Conservation (phyloP, 30 jellyfish, hydroid and myxozoan species). For the Aurelia sp. region DNA sequence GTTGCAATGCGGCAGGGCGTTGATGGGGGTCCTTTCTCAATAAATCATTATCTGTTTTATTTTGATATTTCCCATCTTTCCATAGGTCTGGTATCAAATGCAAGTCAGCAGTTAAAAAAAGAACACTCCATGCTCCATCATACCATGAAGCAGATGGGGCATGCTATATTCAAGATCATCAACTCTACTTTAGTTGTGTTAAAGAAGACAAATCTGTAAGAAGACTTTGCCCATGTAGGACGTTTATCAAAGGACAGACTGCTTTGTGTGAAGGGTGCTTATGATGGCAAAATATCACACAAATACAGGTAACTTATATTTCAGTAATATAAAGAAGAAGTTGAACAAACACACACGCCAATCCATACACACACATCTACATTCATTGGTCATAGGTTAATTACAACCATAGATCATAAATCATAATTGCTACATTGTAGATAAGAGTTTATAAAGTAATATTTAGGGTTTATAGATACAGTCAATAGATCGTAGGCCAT, state of each 20-base stretch:
- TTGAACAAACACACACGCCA: no score
- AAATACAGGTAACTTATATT: no score
- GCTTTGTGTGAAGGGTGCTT: constrained; percentile 86
- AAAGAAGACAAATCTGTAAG: constrained; percentile 35
- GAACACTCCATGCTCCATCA: constrained; percentile 79
- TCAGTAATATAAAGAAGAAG: no score
- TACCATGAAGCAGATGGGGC: constrained; percentile 50
- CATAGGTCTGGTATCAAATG: constrained; percentile 67
- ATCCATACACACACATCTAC: no score
- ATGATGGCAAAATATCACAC: neutral
- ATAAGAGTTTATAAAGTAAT: no score
- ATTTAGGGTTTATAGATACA: no score
- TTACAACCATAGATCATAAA: no score
- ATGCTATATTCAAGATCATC: constrained; percentile 74
- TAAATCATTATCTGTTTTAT: neutral
- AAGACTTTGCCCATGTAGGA: constrained; percentile 93
- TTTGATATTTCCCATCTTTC: neutral
- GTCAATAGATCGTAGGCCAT: no score
- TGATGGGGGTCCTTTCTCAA: no score
- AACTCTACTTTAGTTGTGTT: constrained; percentile 78
- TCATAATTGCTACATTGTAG: no score
- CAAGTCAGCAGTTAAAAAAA: neutral
- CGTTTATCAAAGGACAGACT: constrained; percentile 78
- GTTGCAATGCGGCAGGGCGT: no score
- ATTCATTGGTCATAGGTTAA: no score